Percentiles rank a stretch among this genome's conserved stretches.
These are phyloP conservation scores for Macrostomum cliftonense DNA, from an alignment of 2,888 invertebrate genomes.

Conservation along the genomic window DNA sequence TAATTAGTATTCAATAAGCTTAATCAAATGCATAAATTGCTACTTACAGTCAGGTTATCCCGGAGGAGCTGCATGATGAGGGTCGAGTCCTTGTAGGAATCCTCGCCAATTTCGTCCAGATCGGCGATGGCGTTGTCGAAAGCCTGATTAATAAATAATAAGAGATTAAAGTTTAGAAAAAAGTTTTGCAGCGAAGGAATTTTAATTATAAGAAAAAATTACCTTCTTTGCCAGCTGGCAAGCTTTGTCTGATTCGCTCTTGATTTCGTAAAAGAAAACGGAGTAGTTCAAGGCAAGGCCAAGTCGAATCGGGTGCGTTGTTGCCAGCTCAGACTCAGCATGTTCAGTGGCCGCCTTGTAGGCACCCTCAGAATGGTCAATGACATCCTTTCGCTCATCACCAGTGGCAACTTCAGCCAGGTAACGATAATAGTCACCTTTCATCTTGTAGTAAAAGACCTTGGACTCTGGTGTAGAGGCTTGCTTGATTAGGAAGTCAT, in stretches of 20 bases:
- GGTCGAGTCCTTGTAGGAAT: conserved; percentile 99
- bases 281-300: conserved; percentile 98
- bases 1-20: no score
- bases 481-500: conserved; percentile 95
- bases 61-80: conserved; percentile 95
- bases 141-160: no score
- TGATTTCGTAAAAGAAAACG: conserved; percentile 99
- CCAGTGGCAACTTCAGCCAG: conserved; percentile 98
- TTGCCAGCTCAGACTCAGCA: conserved; percentile 2
- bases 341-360: conserved; percentile 4
- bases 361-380: conserved; percentile 6
- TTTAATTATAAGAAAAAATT: not conserved
- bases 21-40: no score
- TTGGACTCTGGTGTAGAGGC: conserved; percentile 61
- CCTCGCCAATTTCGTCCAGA: conserved; percentile 96
- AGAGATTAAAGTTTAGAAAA: no score
- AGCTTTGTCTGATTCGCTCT: conserved; percentile 93
- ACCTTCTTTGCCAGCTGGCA: conserved; percentile 93
- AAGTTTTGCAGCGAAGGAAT: no score
- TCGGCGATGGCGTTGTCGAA: conserved; percentile 99
- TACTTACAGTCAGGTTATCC: conserved; percentile 40
- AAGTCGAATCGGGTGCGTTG: conserved; percentile 64
- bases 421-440: conserved; percentile 99
- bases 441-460: conserved; percentile 99
- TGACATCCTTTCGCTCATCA: conserved; percentile 62